Evolutionary conservation across 2,888 invertebrate genomes (phyloP).

Genomic region (Galeopsomyia nigrocyanea): DNA sequence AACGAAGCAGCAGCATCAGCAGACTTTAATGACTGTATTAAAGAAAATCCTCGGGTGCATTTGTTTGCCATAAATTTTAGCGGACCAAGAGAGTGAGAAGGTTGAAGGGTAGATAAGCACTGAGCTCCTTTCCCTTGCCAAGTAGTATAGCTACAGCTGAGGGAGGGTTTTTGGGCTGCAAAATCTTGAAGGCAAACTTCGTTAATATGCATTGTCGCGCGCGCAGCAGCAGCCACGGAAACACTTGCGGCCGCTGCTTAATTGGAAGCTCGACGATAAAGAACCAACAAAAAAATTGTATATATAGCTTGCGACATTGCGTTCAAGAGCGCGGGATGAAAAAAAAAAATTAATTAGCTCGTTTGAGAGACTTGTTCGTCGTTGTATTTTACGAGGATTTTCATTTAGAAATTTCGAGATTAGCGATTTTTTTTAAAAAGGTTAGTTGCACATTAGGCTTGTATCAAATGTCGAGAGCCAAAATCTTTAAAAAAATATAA

Average conservation of each 20-base stretch:
- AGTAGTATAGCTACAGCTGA: conserved; percentile 16
- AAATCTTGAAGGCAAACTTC: conserved; percentile 41
- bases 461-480: too few species aligned
- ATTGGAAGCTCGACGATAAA: conserved; percentile 15
- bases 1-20: too few species aligned
- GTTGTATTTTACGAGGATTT: background rate
- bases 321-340: background rate
- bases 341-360: conserved; percentile 30
- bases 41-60: background rate
- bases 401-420: background rate
- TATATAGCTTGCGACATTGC: too few species aligned
- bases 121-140: background rate
- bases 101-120: background rate
- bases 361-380: background rate
- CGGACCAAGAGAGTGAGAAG: background rate
- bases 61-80: conserved; percentile 28
- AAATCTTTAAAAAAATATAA: too few species aligned
- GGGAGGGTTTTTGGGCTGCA: background rate
- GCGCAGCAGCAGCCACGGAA: conserved; percentile 20
- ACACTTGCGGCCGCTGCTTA: conserved; percentile 21
- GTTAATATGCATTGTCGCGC: conserved; percentile 41
- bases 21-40: too few species aligned
- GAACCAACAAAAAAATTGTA: too few species aligned
- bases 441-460: too few species aligned
- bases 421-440: too few species aligned